Evolutionary conservation across 1,140 invertebrate genomes (phyloP), one percentile per base, ranked within the genome.

Genomic region (Hydropsyche tenuis): DNA sequence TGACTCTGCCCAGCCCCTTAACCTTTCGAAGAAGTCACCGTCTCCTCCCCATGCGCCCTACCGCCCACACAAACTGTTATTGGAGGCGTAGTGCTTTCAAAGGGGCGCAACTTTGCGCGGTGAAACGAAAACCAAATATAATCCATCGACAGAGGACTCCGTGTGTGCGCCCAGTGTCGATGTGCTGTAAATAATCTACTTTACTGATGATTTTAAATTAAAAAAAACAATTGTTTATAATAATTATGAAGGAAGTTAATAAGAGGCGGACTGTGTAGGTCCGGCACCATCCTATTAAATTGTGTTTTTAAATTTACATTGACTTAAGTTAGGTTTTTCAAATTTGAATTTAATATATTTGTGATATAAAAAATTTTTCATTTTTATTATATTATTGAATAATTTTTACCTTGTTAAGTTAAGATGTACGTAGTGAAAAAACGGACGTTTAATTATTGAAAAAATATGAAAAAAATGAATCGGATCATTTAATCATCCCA

Each of bases 21-120:
- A 95, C 85, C 87, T 95, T 65, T 95, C 93, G 78, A 95, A 94
- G 85, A 95, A 95, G 82, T 93, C 93, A 73, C 92, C 93, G 73
- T 92, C 92, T 77, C 92, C 93, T 75, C 90, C 90, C 73, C 90
- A 74, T 18, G 75, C 78, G 43, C 80, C 83, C 78, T 80, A 80
- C 82, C 78, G 84, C 76, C 83, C 86, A 82, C 86, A 85, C 84
- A 83, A 83, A 76, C 85, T 86, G 76, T 85, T 87, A 84, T 77
- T 88, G 79, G 86, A 87, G 80, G 87, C 87, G 86, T 88, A 87
- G 87, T 82, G 77, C 77, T 78, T 81, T 81, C 82, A 81, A 79
- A 82, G 82, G 81, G 63, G 45, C 64, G 63, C 25, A 25, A 37
- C 30, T 79, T 6, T 22, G 11, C 30, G 30, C 37, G 12, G n/a